Conservation (phyloP, 2,888 invertebrate genomes). For the Luperina nickerlii region DNA sequence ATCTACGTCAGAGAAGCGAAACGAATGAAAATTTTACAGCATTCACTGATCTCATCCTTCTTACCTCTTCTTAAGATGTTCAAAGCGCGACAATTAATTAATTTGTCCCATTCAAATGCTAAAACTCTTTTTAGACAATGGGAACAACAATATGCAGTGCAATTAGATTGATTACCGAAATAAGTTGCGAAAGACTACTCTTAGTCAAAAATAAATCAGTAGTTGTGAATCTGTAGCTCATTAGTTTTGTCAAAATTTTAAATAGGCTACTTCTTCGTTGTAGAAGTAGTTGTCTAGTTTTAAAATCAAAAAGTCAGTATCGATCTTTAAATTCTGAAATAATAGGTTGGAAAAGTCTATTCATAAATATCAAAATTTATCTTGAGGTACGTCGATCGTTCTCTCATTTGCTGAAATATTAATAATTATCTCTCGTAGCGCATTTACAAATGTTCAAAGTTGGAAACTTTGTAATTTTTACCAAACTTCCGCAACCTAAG, state of each 20-base stretch:
- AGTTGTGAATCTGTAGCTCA: not conserved
- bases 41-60: constrained; percentile 53
- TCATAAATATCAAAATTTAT: too few species aligned
- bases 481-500: not conserved
- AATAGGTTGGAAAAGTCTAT: not conserved
- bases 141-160: constrained; percentile 36
- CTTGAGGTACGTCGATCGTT: not conserved
- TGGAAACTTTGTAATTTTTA: not conserved
- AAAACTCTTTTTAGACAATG: constrained; percentile 47
- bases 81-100: constrained; percentile 58
- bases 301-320: not conserved
- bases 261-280: not conserved
- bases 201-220: constrained; percentile 3
- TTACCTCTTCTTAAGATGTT: constrained; percentile 28
- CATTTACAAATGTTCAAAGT: not conserved
- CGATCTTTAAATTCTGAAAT: not conserved
- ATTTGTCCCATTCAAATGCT: constrained; percentile 63
- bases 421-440: not conserved
- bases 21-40: constrained; percentile 62
- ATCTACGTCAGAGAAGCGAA: constrained; percentile 43
- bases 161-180: constrained; percentile 41
- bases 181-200: constrained; percentile 10
- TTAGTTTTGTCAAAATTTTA: not conserved
- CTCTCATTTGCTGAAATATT: not conserved
- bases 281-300: not conserved